Conservation (phyloP, 2,797 vertebrate genomes). For the Austrolebias charrua region DNA sequence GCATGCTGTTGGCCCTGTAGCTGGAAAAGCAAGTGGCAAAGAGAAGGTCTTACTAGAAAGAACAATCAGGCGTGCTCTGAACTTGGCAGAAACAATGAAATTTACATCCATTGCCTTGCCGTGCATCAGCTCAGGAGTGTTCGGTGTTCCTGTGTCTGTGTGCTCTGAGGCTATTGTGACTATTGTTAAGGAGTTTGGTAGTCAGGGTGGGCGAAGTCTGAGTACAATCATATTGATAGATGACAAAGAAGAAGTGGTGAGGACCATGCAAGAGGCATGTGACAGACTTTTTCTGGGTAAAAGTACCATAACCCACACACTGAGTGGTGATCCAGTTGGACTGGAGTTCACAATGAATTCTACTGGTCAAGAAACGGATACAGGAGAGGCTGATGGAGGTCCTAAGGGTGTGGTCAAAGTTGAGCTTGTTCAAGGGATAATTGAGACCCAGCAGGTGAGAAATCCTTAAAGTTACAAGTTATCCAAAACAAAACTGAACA, state of each 20-base stretch:
- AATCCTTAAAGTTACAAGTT: background rate
- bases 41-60: constrained; percentile 46
- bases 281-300: constrained; percentile 40
- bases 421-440: constrained; percentile 47
- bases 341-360: background rate
- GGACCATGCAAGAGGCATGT: constrained; percentile 53
- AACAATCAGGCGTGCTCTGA: constrained; percentile 31
- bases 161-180: constrained; percentile 63
- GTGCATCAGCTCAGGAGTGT: constrained; percentile 63
- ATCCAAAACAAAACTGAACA: background rate
- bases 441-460: constrained; percentile 64
- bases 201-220: constrained; percentile 38
- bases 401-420: constrained; percentile 31
- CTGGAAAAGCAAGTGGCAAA: constrained; percentile 16
- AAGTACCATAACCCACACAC: background rate
- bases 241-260: constrained; percentile 53
- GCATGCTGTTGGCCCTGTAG: constrained; percentile 1
- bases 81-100: constrained; percentile 37
- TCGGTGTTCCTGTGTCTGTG: constrained; percentile 48
- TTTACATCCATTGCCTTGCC: constrained; percentile 61
- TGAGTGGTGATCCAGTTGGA: background rate
- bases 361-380: background rate
- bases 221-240: constrained; percentile 58
- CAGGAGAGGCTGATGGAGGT: constrained; percentile 15
- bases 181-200: constrained; percentile 53